phyloP scores from a whole-genome alignment of 2,888 invertebrate genomes.

The Dexiosoma caninum region DNA sequence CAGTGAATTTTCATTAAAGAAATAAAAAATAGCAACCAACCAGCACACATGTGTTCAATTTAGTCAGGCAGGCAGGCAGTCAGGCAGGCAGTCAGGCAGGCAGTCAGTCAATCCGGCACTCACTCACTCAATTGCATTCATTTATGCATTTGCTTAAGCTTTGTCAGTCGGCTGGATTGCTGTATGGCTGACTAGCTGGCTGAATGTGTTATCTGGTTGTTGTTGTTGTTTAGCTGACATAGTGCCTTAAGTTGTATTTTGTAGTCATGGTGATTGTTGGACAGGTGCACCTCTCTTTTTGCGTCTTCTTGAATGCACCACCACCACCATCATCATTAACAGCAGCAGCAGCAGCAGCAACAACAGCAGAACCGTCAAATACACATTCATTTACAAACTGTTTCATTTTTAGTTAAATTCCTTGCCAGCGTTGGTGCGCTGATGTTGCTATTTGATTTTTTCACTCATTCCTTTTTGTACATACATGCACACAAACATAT shows the following conservation, averaged over 20 bases:
- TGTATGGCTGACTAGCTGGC: slow-evolving; percentile 24
- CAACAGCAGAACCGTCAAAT: slow-evolving; percentile 32
- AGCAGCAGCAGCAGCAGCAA: slow-evolving; percentile 31
- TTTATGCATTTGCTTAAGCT: slow-evolving; percentile 33
- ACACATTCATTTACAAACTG: slow-evolving; percentile 53
- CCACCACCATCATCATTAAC: slow-evolving; percentile 13
- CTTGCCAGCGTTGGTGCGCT: slow-evolving; percentile 33
- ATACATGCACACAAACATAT: not conserved
- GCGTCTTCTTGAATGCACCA: slow-evolving; percentile 3
- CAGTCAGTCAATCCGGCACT: too few species aligned
- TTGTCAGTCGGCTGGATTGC: slow-evolving; percentile 19
- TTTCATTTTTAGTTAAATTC: slow-evolving; percentile 47
- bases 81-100: slow-evolving; percentile 8
- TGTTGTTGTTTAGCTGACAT: slow-evolving; percentile 32
- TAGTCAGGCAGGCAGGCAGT: slow-evolving; percentile 27
- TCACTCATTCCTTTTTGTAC: slow-evolving; percentile 4
- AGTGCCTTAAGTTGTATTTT: slow-evolving; percentile 33
- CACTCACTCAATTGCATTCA: too few species aligned
- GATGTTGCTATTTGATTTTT: slow-evolving; percentile 23
- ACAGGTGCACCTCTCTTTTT: slow-evolving; percentile 70
- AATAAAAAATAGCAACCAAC: not conserved
- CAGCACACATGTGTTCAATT: slow-evolving; percentile 48
- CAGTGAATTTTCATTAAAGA: slow-evolving; percentile 30
- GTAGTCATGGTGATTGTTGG: slow-evolving; percentile 74
- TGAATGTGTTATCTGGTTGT: slow-evolving; percentile 7